These are phyloP conservation scores for Stichopus chloronotus DNA, from an alignment of 35 echinoderm and acorn worm species.

Conservation along the genomic window DNA sequence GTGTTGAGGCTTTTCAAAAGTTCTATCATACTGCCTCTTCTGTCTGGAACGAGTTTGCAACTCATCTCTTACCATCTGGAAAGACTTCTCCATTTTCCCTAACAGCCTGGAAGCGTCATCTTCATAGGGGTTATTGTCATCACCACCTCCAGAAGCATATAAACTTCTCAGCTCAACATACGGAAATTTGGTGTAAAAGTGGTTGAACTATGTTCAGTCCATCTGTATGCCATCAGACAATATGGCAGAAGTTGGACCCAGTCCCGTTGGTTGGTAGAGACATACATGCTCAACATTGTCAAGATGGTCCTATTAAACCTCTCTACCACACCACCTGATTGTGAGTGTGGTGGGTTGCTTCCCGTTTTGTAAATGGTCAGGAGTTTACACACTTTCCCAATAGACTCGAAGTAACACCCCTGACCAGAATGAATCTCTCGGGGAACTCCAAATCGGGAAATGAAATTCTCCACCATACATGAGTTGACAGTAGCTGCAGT, in stretches of 20 bases:
- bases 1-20: neutral
- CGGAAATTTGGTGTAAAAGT: neutral
- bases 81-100: neutral
- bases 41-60: no score
- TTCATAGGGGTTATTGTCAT: neutral
- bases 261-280: neutral
- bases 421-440: conserved; percentile 62
- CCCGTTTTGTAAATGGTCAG: conserved; percentile 31
- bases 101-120: neutral
- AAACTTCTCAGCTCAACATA: neutral
- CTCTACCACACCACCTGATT: conserved; percentile 19
- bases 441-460: conserved; percentile 66
- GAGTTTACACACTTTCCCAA: conserved; percentile 16
- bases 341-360: conserved; percentile 24
- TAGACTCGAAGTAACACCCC: conserved; percentile 67
- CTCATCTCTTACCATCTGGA: neutral
- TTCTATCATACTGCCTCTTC: neutral
- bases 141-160: neutral
- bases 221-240: no score
- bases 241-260: conserved; percentile 2
- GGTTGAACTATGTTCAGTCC: neutral
- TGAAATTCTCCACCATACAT: conserved; percentile 62
- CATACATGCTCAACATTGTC: conserved; percentile 4
- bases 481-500: conserved; percentile 53
- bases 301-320: conserved; percentile 19